These are phyloP conservation scores for Malurus elegans DNA, from an alignment of 2,113 vertebrate species.

Conservation along the genomic window DNA sequence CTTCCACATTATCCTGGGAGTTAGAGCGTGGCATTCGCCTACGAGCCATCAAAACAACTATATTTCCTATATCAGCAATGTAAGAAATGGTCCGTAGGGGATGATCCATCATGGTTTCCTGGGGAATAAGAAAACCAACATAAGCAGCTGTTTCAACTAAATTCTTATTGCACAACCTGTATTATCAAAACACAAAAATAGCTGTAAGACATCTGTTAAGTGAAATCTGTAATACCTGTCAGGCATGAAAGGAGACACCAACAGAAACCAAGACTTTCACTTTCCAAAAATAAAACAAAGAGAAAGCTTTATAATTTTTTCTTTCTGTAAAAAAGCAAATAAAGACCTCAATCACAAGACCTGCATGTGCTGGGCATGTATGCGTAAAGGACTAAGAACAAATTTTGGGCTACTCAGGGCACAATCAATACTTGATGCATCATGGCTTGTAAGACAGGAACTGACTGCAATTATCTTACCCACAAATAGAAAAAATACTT, in stretches of 20 bases:
- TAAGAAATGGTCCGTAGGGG: conserved; percentile 95
- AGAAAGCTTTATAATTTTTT: neutral
- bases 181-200: neutral
- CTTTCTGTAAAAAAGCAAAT: neutral
- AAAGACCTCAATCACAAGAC: neutral
- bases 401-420: neutral
- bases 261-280: neutral
- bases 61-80: conserved; percentile 96
- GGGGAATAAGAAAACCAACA: neutral
- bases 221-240: neutral
- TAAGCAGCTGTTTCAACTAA: neutral
- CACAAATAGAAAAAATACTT: neutral
- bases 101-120: conserved; percentile 98
- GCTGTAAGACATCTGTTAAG: neutral
- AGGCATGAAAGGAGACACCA: neutral
- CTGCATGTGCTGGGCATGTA: neutral
- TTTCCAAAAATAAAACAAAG: neutral
- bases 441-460: neutral
- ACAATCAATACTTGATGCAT: neutral
- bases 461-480: neutral
- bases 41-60: conserved; percentile 95
- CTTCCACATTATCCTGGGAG: conserved; percentile 89
- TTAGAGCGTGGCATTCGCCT: conserved; percentile 88
- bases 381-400: neutral
- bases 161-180: neutral